Conservation (phyloP, 2,797 vertebrate genomes). For the Acanthis flammea region DNA sequence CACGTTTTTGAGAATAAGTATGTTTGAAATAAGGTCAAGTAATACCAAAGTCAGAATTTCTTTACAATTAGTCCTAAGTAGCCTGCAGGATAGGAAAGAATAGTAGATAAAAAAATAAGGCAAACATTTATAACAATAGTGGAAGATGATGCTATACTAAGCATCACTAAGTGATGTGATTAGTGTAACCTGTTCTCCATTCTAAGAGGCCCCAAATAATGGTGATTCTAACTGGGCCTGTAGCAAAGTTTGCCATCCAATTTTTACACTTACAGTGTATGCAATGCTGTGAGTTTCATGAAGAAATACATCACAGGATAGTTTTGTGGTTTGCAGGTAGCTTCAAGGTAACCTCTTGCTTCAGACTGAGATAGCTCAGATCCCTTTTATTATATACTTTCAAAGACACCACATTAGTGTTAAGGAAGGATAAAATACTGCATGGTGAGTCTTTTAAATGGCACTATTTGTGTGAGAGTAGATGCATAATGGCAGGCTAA, state of each 20-base stretch:
- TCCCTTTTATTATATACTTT: background rate
- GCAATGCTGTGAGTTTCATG: background rate
- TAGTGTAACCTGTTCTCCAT: background rate
- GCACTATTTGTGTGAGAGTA: background rate
- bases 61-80: background rate
- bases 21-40: background rate
- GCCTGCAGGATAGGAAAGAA: background rate
- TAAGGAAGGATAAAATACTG: background rate
- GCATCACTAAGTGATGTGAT: background rate
- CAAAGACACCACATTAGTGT: background rate
- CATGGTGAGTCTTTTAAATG: background rate
- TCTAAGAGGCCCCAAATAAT: background rate
- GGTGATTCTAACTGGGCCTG: background rate
- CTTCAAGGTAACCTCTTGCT: background rate
- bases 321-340: background rate
- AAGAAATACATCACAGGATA: background rate
- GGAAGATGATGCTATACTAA: background rate
- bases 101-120: background rate
- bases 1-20: background rate
- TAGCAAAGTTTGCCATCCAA: background rate
- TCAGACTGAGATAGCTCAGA: background rate
- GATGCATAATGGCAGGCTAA: background rate
- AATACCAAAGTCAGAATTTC: background rate
- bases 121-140: background rate
- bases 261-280: background rate